These are phyloP conservation scores for Channallabes apus DNA, from an alignment of 2,797 vertebrate genomes.

Conservation along the genomic window DNA sequence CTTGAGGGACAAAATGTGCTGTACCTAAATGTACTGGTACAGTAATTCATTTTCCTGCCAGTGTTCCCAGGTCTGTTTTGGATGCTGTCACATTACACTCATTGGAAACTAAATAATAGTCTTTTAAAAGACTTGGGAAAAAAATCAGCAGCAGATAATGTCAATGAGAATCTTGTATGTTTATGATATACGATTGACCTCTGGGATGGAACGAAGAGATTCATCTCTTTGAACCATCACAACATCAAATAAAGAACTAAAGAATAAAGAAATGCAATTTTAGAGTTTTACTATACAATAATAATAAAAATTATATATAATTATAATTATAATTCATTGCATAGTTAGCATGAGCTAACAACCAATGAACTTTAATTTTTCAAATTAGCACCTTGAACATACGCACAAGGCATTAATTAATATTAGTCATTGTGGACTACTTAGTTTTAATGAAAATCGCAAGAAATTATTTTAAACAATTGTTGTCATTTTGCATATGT, in stretches of 20 bases:
- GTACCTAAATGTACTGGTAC: not conserved
- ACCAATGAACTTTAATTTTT: too few species aligned
- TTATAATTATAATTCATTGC: too few species aligned
- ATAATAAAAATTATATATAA: not conserved
- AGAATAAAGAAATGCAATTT: too few species aligned
- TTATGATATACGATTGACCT: not conserved
- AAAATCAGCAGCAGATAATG: not conserved
- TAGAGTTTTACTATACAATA: not conserved
- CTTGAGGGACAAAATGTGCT: conserved; percentile 13
- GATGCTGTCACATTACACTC: not conserved
- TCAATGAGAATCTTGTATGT: not conserved
- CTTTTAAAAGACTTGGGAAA: not conserved
- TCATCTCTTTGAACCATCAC: not conserved
- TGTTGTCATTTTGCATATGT: not conserved
- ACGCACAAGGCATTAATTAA: not conserved
- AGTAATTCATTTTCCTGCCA: too few species aligned
- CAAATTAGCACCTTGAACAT: too few species aligned
- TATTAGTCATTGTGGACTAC: not conserved
- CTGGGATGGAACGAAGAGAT: not conserved
- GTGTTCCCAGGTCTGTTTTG: not conserved
- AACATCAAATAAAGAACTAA: not conserved
- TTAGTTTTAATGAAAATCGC: not conserved
- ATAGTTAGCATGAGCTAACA: too few species aligned
- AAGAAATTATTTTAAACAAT: not conserved
- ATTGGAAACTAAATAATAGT: not conserved